phyloP scores from a whole-genome alignment of 2,888 invertebrate genomes.

The Pristionchus arcanus region DNA sequence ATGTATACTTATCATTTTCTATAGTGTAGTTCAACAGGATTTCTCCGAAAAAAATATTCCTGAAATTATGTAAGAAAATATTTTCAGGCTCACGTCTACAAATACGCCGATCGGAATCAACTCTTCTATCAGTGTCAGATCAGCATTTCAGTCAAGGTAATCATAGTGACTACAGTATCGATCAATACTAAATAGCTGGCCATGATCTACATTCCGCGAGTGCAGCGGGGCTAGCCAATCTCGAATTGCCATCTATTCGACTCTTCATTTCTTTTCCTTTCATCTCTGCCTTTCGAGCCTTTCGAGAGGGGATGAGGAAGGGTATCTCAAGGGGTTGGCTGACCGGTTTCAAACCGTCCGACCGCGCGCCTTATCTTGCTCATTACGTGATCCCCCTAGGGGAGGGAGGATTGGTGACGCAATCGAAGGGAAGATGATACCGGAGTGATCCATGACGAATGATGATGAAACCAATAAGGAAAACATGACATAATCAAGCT shows the following conservation, averaged over 20 bases:
- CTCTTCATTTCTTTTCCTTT: conserved; percentile 40
- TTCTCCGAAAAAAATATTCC: not conserved
- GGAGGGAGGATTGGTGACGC: not conserved
- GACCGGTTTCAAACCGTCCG: conserved; percentile 33
- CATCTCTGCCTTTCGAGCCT: conserved; percentile 31
- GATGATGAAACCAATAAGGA: not conserved
- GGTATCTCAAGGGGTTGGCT: conserved; percentile 9
- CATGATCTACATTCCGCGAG: conserved; percentile 7
- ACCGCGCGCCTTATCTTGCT: conserved; percentile 29
- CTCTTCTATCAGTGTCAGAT: conserved; percentile 78
- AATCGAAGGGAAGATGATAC: not conserved
- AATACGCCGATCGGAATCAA: conserved; percentile 73
- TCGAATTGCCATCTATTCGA: conserved; percentile 17
- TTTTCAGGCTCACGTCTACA: conserved; percentile 77
- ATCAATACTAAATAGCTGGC: not conserved
- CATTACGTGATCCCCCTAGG: conserved; percentile 19
- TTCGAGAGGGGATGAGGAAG: conserved; percentile 20
- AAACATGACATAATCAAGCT: not conserved
- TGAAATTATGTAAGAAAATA: not conserved
- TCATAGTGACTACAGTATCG: not conserved
- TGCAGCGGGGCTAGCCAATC: not conserved
- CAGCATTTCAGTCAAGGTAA: conserved; percentile 71
- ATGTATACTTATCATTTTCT: no score
- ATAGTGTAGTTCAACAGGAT: not conserved
- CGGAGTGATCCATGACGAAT: not conserved